Percentiles rank a stretch among this genome's conserved stretches.
phyloP scores from a whole-genome alignment of 2,888 invertebrate species.

The Volucella bombylans region DNA sequence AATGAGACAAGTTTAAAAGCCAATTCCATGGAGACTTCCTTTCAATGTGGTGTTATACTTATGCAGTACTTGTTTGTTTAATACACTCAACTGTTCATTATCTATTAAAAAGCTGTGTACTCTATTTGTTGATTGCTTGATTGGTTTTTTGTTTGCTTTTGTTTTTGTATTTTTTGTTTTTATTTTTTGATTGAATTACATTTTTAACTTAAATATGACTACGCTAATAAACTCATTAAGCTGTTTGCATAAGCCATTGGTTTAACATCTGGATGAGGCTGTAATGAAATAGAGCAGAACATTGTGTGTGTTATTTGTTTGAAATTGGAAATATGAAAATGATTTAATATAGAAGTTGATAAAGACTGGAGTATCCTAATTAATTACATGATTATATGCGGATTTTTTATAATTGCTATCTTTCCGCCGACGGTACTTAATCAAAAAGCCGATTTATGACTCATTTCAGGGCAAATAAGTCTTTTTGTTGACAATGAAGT shows the following conservation, averaged over 20 bases:
- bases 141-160: constrained; percentile 50
- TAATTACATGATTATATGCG: no score
- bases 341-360: neutral
- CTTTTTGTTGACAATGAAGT: no score
- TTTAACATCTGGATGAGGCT: constrained; percentile 98
- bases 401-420: no score
- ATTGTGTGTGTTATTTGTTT: constrained; percentile 40
- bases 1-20: constrained; percentile 46
- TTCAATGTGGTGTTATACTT: constrained; percentile 4
- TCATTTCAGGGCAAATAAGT: no score
- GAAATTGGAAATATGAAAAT: constrained; percentile 12
- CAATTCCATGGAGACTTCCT: constrained; percentile 20
- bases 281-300: constrained; percentile 82
- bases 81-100: constrained; percentile 60
- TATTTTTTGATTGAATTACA: constrained; percentile 67
- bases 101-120: constrained; percentile 64
- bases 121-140: constrained; percentile 70
- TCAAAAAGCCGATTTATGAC: no score
- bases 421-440: no score
- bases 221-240: constrained; percentile 87
- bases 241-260: constrained; percentile 98
- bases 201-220: constrained; percentile 76
- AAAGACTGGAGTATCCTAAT: neutral
- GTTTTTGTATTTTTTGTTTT: constrained; percentile 19
- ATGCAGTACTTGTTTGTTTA: constrained; percentile 32